Percentiles rank a stretch among this genome's conserved stretches.
phyloP scores from a whole-genome alignment of 2,797 vertebrate species.

The Steatocranus sp. region DNA sequence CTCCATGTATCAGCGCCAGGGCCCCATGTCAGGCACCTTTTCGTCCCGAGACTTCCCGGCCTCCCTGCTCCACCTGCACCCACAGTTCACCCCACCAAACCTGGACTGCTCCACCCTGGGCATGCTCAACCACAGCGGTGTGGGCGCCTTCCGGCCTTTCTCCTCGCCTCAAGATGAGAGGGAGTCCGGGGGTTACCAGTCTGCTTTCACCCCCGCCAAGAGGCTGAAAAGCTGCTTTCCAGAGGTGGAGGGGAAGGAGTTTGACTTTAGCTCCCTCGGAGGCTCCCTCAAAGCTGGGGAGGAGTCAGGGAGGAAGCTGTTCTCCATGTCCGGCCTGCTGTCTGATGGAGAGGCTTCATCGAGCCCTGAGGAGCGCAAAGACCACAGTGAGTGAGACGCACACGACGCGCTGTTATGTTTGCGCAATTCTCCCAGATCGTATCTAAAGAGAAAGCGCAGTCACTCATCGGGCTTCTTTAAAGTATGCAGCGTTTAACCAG shows the following conservation, averaged over 20 bases:
- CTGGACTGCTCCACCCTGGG: conserved; percentile 95
- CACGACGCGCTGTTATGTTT: neutral
- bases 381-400: conserved; percentile 87
- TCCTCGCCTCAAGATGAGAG: conserved; percentile 90
- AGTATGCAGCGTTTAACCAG: neutral
- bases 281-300: conserved; percentile 87
- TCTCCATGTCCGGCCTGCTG: conserved; percentile 95
- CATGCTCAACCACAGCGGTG: conserved; percentile 93
- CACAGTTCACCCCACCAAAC: conserved; percentile 93
- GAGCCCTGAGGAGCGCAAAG: conserved; percentile 92
- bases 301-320: conserved; percentile 93
- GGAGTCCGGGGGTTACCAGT: conserved; percentile 91
- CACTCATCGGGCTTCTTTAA: conserved; percentile 7
- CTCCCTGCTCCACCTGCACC: conserved; percentile 95
- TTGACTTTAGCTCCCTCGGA: conserved; percentile 89
- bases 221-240: conserved; percentile 96
- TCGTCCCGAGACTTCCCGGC: conserved; percentile 92
- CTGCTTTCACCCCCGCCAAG: conserved; percentile 95
- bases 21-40: conserved; percentile 88
- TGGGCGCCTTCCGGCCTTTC: conserved; percentile 96
- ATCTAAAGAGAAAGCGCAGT: neutral
- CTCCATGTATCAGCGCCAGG: conserved; percentile 98
- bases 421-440: neutral
- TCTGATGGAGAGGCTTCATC: conserved; percentile 90
- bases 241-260: conserved; percentile 93